Evolutionary conservation across 2,888 invertebrate species (phyloP).

Genomic region (Acanthococcus lagerstroemiae): DNA sequence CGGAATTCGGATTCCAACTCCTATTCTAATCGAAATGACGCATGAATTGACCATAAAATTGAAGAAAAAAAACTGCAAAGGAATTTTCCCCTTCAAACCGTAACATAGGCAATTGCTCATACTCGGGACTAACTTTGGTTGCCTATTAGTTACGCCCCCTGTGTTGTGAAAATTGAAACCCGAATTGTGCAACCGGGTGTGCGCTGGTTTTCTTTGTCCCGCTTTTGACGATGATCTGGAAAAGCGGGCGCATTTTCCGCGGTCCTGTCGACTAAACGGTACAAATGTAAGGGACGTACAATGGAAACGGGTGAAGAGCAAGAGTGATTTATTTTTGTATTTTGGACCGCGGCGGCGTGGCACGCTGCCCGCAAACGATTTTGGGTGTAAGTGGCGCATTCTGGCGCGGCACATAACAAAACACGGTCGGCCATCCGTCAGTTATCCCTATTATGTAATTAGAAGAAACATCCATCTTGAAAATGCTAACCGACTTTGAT

Average conservation of each 20-base stretch:
- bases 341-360: too few species aligned
- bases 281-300: not conserved
- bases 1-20: too few species aligned
- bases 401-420: not conserved
- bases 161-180: too few species aligned
- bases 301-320: conserved; percentile 5
- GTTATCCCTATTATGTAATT: conserved; percentile 13
- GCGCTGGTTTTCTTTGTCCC: not conserved
- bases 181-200: too few species aligned
- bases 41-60: too few species aligned
- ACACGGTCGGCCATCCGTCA: not conserved
- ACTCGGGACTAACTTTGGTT: too few species aligned
- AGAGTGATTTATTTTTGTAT: conserved; percentile 24
- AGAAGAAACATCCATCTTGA: conserved; percentile 24
- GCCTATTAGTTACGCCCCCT: too few species aligned
- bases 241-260: not conserved
- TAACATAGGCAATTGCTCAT: too few species aligned
- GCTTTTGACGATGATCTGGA: not conserved
- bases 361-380: conserved; percentile 22
- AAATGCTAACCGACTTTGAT: conserved; percentile 26
- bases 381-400: not conserved
- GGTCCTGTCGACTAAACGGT: not conserved
- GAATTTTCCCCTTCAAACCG: too few species aligned
- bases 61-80: too few species aligned
- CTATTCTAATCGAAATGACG: too few species aligned